Evolutionary conservation across 2,797 vertebrate genomes (phyloP), one percentile per base, ranked within the genome.

Genomic region (Enteromius trimaculatus): DNA sequence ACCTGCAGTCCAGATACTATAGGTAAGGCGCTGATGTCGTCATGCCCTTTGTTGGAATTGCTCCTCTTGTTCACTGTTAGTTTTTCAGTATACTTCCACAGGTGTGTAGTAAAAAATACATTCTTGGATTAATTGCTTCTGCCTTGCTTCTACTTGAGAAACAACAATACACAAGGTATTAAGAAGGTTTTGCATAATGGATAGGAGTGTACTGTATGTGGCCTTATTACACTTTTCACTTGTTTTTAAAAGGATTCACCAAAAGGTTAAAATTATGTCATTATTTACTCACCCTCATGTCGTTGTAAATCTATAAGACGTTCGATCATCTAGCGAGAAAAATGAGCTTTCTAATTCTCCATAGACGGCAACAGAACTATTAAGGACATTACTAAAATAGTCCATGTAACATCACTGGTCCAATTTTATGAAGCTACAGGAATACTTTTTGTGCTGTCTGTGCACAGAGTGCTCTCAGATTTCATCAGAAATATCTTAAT

Each of bases 1-100:
- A 99, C 91, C 94, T 99, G 87, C 98, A 99, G 92, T 99, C 97
- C 92, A 95, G 98, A 95, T 99, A 99, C 87, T 99, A 99, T 96
- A 97, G 98, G 98, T 99, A 95, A 95, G 96, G 87, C 21, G 4
- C 6, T 65, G 14, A 37, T 14, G 16, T 64, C 64, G n/a, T 23
- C 11, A 16, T 77, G 19, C 1, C n/a, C 31, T 74, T 39, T 74
- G 17, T 51, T 8, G 16, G 65, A 62, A 51, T 44, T 37, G 34
- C 60, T 53, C 1, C 34, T 72, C 60, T 70, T 23, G 21, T 77
- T 80, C 21, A 10, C 3, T 79, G 17, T 77, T 58, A 9, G 34
- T 47, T 70, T 78, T 47, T 65, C 0, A 84, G 84, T 85, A 47
- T 85, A 47, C 75, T 53, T 65, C 49, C 44, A 62, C 34, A 69